Conservation (phyloP, 2,888 invertebrate genomes). For the Callimorpha dominula region DNA sequence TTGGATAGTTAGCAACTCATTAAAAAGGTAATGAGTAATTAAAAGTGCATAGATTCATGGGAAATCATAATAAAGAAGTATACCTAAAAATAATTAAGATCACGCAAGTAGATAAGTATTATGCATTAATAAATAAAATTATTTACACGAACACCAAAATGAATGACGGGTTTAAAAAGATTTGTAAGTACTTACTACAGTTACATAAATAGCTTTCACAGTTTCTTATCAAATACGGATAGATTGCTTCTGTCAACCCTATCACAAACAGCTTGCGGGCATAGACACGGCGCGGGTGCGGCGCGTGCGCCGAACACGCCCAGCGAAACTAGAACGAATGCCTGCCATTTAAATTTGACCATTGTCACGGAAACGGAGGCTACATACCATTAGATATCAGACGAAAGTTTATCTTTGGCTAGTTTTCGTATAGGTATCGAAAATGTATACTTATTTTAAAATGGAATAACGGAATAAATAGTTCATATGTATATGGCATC, state of each 20-base stretch:
- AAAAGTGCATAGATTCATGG: neutral
- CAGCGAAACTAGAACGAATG: constrained; percentile 66
- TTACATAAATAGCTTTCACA: neutral
- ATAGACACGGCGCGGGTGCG: constrained; percentile 53
- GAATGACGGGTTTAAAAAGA: neutral
- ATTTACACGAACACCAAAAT: no score
- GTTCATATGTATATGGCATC: neutral
- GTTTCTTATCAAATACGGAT: neutral
- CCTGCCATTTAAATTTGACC: constrained; percentile 70
- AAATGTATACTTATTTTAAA: neutral
- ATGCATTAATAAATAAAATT: neutral
- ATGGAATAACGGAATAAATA: neutral
- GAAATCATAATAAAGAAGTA: neutral
- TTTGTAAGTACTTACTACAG: neutral
- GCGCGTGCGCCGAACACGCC: constrained; percentile 72
- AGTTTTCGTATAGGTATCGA: neutral
- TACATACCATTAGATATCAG: constrained; percentile 19
- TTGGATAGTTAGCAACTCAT: neutral
- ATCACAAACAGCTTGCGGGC: constrained; percentile 58
- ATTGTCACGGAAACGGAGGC: constrained; percentile 69
- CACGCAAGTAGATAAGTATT: neutral
- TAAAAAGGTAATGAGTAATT: neutral
- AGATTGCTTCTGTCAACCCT: constrained; percentile 44
- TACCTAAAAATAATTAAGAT: neutral
- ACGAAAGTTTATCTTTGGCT: constrained; percentile 29